Base-by-base conservation (phyloP, 2,113 vertebrate species). In the Thamnaconus septentrionalis region DNA sequence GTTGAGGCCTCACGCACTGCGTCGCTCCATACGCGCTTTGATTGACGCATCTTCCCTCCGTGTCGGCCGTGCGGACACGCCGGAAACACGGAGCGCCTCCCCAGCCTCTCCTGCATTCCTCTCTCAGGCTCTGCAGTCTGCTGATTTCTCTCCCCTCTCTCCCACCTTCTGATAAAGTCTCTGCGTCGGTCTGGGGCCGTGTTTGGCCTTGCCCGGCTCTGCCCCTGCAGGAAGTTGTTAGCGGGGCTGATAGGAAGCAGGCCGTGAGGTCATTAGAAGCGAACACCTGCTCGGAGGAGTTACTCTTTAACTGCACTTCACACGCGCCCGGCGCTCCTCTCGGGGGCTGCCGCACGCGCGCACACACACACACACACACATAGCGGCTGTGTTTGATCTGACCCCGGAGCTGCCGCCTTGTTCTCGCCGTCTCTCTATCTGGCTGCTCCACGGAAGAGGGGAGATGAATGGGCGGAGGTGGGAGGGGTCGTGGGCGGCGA, bases 261-360 rank as follows among this genome's bases (percentile, higher is more conserved):
- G 57, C 81, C 18, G 18, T 84, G 84, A 82, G 79, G 82, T 85
- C 87, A 87, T 89, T 87, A 85, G 71, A 80, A 61, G 40, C 70
- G 79, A 85, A 89, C 87, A 90, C 87, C 89, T 90, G 89, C 84
- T 80, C 45, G 31, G 67, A 81, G 84, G 82, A 87, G 87, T 88
- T 88, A 88, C 73, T 83, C 75, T 89, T 88, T 88, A 88, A 87
- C 89, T 76, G 70, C 76, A 76, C 75, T 53, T 75, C 68, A 80
- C 80, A 87, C 79, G 76, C 74, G 79, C 72, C 49, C 60, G 56
- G 18, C 2, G 18, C 18, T 31, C 18, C 73, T 64, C 75, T 48
- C 54, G 8, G 8, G 8, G 58, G 52, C 39, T 10, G 31, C 68
- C 59, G 66, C 69, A 60, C 44, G 62, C 64, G 61, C 40, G 41